A percentile compares a stretch with the other conserved stretches of the same genome.
Conservation (phyloP, 2,888 invertebrate species). For the Pardosa pseudoannulata region DNA sequence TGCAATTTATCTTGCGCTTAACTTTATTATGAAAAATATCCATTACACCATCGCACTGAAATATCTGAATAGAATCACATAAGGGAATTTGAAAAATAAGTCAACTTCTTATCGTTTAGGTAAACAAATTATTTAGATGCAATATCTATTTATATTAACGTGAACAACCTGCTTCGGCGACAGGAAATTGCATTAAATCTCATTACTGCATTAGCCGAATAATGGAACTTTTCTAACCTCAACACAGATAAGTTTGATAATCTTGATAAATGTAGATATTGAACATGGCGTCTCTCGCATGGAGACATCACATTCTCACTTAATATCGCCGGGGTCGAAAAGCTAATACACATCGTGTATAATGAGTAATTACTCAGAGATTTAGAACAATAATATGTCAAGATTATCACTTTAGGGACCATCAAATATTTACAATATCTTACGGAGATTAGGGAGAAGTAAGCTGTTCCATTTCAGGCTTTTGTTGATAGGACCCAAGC, state of each 20-base stretch:
- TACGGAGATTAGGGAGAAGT: not conserved
- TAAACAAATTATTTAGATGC: too few relatives aligned
- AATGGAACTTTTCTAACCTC: not conserved
- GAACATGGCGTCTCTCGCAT: not conserved
- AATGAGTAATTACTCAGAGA: slow-evolving; percentile 1
- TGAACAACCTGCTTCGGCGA: too few relatives aligned
- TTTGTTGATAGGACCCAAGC: not conserved
- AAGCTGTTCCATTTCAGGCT: not conserved
- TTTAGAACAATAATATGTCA: slow-evolving; percentile 10
- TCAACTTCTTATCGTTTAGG: too few relatives aligned
- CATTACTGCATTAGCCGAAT: not conserved
- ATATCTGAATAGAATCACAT: too few relatives aligned
- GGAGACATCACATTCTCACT: not conserved
- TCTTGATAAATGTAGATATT: slow-evolving; percentile 3
- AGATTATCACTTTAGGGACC: not conserved
- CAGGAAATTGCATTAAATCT: not conserved
- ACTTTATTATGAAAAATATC: too few relatives aligned
- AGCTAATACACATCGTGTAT: not conserved
- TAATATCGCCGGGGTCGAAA: not conserved
- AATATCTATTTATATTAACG: too few relatives aligned
- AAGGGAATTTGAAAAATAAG: too few relatives aligned
- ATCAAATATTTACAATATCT: not conserved
- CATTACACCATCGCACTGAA: too few relatives aligned
- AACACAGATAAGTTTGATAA: not conserved
- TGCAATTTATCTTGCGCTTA: too few relatives aligned